Conservation (phyloP, 2,888 invertebrate genomes). For the Hirtodrosophila trivittata region DNA sequence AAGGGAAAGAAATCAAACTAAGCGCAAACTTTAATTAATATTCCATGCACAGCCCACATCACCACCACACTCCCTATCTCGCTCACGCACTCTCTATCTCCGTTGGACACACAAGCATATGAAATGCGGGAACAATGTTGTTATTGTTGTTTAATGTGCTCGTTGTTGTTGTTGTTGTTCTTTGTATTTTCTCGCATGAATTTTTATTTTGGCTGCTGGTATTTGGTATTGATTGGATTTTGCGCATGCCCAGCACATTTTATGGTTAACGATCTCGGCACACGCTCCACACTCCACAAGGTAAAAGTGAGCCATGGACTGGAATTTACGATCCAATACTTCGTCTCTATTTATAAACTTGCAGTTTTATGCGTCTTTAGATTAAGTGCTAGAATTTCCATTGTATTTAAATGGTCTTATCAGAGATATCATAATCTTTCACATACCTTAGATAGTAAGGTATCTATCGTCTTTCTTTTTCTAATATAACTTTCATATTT, state of each 20-base stretch:
- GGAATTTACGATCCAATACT: conserved; percentile 30
- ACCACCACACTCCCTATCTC: background rate
- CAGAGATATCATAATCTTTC: no score
- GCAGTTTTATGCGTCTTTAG: conserved; percentile 9
- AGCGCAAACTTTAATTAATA: conserved; percentile 79
- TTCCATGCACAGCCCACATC: conserved; percentile 71
- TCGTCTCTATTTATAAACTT: conserved; percentile 26
- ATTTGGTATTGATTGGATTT: conserved; percentile 46
- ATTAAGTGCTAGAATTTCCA: background rate
- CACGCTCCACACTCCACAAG: conserved; percentile 38
- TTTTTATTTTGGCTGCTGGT: conserved; percentile 12
- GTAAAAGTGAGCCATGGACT: conserved; percentile 28
- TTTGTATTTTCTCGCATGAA: conserved; percentile 20
- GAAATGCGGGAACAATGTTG: conserved; percentile 54
- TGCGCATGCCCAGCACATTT: conserved; percentile 50
- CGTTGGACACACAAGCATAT: conserved; percentile 3
- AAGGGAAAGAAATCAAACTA: conserved; percentile 73
- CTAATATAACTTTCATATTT: no score
- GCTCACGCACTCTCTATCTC: conserved; percentile 11
- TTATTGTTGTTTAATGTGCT: conserved; percentile 48
- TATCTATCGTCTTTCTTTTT: no score
- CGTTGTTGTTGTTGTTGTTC: conserved; percentile 36
- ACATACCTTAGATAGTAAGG: no score
- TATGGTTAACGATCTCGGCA: conserved; percentile 47
- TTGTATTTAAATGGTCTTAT: no score